Percentiles rank a stretch among this genome's conserved stretches.
Evolutionary conservation across 2,797 vertebrate species (phyloP).

Genomic region (Mormyrus hasselquistii): DNA sequence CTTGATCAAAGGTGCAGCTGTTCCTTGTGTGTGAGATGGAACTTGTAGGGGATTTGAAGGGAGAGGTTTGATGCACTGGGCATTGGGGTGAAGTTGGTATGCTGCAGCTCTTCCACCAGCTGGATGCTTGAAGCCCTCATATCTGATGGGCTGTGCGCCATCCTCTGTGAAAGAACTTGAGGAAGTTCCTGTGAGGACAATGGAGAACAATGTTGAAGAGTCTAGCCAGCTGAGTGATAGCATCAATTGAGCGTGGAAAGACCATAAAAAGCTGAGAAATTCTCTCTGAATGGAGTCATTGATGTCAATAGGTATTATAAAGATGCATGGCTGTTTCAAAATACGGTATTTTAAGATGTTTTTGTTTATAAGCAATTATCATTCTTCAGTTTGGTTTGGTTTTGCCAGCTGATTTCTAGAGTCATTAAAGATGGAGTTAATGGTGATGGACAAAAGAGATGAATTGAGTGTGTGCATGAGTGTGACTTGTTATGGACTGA

Average conservation of each 20-base stretch:
- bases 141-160: conserved; percentile 4
- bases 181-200: conserved; percentile 2
- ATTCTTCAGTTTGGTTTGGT: neutral
- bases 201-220: conserved; percentile 9
- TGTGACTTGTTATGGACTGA: neutral
- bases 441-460: neutral
- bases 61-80: neutral
- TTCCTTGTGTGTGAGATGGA: neutral
- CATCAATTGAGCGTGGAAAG: neutral
- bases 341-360: neutral
- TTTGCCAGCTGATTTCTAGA: neutral
- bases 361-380: neutral
- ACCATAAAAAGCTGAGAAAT: neutral
- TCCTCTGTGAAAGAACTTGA: neutral
- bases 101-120: neutral
- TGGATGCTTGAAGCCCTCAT: neutral
- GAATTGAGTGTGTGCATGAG: too few species aligned
- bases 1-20: neutral
- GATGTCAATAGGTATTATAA: neutral
- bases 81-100: neutral
- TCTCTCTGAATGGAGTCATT: neutral
- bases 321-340: neutral
- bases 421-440: neutral
- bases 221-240: conserved; percentile 3
- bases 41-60: neutral